Evolutionary conservation across 1,140 invertebrate genomes (phyloP), one percentile per base, ranked within the genome.

Genomic region (Charaxes varanes): DNA sequence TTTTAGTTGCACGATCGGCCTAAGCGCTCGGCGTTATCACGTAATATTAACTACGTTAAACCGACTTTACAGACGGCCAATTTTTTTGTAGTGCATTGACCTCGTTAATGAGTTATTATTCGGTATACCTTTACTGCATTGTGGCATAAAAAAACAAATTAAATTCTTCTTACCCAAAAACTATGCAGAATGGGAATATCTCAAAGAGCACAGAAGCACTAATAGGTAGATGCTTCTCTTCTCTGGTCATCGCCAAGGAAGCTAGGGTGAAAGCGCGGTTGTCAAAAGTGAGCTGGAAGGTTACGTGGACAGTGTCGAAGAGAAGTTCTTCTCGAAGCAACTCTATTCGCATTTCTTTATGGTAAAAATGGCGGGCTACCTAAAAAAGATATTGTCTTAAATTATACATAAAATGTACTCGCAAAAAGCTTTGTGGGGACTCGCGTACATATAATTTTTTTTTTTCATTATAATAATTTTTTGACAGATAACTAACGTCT

Each of bases 181-280:
- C 94, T 54, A 99, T 93, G 81, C 96, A 97, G 85, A 99, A 99
- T 3, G 97, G 97, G 82, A 99, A 99, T 62, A 99, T 95, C 72
- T 99, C 96, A 58, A 99, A 98, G 5, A 99, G 87, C 3, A 97
- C 91, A 0, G 92, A 92, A 0, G 94, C 93, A 60, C 91, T 93
- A 21, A 97, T 93, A 2, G 95, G 91, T 53, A 97, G 71, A 71
- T 94, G 92, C 69, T 93, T 93, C 62, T 95, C 93, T 60, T 95
- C 93, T 6, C 92, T 86, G 1, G 92, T 93, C 90, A 95, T 92
- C 0, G 90, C 89, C 38, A 95, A 71, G 0, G 91, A 93, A 2
- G 92, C 91, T 19, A 93, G 74, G 0, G 92, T 93, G 52, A 94
- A 94, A 1, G 94, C 95, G 21, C 91, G 87, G 84, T 99, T 99